These are phyloP conservation scores for Kradibia gibbosae DNA, from an alignment of 1,140 invertebrate genomes.

Conservation along the genomic window DNA sequence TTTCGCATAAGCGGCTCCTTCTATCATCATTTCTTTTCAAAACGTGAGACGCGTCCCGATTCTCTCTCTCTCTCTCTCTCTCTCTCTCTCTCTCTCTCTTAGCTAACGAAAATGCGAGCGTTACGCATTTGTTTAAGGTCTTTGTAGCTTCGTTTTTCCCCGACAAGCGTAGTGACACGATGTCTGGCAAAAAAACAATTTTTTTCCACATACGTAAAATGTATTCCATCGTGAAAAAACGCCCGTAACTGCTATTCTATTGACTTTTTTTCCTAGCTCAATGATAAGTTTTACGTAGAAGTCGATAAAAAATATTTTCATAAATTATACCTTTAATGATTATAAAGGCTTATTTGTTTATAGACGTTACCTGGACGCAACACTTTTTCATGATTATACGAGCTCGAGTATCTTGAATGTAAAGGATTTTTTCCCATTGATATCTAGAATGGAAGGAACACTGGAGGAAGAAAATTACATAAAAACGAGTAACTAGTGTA, in stretches of 20 bases:
- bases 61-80: no score
- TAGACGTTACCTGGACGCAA: neutral
- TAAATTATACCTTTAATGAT: neutral
- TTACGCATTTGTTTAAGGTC: neutral
- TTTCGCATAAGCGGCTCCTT: conserved; percentile 25
- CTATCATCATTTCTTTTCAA: conserved; percentile 16
- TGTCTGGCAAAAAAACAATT: neutral
- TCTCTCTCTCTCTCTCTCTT: no score
- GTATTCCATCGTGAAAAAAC: neutral
- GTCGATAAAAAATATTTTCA: neutral
- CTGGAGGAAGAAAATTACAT: neutral
- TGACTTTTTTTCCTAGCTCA: neutral
- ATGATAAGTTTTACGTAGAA: neutral
- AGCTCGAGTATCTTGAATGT: neutral
- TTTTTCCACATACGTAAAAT: neutral
- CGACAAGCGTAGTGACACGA: neutral
- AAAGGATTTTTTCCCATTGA: neutral
- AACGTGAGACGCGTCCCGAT: neutral
- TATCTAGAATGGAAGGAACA: neutral
- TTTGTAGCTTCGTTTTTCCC: neutral
- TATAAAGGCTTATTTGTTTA: neutral
- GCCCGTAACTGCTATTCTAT: neutral
- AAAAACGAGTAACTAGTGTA: neutral
- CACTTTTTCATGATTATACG: neutral
- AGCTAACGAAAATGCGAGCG: neutral